Evolutionary conservation across 1,140 invertebrate genomes (phyloP).

Genomic region (Pemphigus obesinymphae): DNA sequence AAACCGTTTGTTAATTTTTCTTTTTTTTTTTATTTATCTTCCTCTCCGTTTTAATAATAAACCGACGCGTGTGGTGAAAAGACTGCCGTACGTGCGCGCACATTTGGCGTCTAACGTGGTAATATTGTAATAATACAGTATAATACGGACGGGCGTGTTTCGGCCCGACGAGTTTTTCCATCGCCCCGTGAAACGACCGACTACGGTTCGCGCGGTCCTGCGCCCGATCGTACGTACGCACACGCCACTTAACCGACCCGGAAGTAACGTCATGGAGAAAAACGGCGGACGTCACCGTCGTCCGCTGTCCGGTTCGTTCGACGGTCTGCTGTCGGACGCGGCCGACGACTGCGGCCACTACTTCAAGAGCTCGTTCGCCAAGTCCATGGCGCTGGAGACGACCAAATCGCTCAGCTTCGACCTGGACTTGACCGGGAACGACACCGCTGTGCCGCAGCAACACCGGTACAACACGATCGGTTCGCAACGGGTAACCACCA

Average conservation of each 20-base stretch:
- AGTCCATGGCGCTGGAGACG: slow-evolving; percentile 28
- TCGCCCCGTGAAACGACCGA: background rate
- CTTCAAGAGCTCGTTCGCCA: slow-evolving; percentile 35
- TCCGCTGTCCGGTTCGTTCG: slow-evolving; percentile 27
- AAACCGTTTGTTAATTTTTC: too few species aligned
- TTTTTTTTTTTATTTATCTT: too few species aligned
- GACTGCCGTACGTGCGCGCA: too few species aligned
- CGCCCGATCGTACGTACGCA: too few species aligned
- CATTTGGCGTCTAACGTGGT: too few species aligned
- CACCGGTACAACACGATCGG: slow-evolving; percentile 20
- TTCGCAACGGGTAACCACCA: background rate
- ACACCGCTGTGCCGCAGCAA: too few species aligned
- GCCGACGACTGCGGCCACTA: background rate
- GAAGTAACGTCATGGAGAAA: slow-evolving; percentile 28
- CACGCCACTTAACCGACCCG: background rate
- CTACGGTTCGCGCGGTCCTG: background rate
- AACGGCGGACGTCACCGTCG: background rate
- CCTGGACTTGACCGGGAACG: background rate
- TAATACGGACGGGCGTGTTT: too few species aligned
- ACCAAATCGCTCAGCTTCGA: slow-evolving; percentile 20
- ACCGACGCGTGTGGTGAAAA: too few species aligned
- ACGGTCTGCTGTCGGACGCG: slow-evolving; percentile 7
- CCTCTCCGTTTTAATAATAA: too few species aligned
- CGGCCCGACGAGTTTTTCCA: background rate
- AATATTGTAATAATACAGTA: too few species aligned